These are phyloP conservation scores for Malurus cyaneus DNA, from an alignment of 2,113 vertebrate genomes.

Conservation along the genomic window DNA sequence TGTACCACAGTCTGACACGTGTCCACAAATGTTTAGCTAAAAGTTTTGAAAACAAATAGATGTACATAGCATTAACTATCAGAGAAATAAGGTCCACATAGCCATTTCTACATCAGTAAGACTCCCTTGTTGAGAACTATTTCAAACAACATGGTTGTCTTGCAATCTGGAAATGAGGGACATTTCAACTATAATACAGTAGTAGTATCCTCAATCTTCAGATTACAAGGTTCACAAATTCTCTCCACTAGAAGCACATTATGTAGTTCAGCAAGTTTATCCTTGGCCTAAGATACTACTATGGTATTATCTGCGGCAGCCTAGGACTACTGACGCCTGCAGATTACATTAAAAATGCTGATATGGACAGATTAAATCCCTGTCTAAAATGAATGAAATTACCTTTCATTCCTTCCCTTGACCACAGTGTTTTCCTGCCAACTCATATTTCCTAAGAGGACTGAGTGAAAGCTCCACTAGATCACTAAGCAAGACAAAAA, in stretches of 20 bases:
- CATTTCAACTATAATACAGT: background rate
- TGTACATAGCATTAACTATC: background rate
- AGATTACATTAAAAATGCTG: background rate
- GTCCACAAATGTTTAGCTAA: constrained; percentile 89
- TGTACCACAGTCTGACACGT: constrained; percentile 69
- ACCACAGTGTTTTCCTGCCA: background rate
- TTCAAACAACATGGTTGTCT: background rate
- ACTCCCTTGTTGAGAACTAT: background rate
- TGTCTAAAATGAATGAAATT: background rate
- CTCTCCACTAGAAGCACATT: background rate
- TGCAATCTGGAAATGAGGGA: background rate
- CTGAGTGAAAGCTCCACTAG: background rate
- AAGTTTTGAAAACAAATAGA: background rate
- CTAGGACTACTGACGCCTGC: background rate
- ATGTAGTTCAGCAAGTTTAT: background rate
- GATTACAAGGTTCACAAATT: background rate
- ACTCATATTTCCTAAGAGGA: background rate
- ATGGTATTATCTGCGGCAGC: background rate
- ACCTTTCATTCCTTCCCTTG: background rate
- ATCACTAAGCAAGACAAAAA: background rate
- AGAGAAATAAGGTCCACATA: background rate
- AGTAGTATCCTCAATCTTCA: background rate
- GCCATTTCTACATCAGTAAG: background rate
- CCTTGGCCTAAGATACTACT: background rate
- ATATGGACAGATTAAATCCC: background rate